These are phyloP conservation scores for Dryomyza anilis DNA, from an alignment of 2,888 invertebrate species.

Conservation along the genomic window DNA sequence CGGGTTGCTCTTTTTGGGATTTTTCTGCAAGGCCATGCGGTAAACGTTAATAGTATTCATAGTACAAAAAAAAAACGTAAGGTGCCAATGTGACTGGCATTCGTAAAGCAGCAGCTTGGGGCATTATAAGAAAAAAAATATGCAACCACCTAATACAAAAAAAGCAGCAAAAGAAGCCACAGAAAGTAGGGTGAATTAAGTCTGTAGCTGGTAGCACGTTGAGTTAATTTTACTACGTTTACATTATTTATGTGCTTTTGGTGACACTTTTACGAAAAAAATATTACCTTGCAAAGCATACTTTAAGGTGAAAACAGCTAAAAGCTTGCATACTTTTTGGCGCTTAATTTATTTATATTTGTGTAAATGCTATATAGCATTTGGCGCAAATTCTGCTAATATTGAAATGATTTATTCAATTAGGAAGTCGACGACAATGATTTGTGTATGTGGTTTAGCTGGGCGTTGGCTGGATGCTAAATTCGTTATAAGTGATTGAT, in stretches of 20 bases:
- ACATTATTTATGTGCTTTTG: slow-evolving; percentile 30
- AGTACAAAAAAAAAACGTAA: not conserved
- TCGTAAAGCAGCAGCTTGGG: too few relatives aligned
- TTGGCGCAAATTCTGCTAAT: not conserved
- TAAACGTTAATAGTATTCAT: not conserved
- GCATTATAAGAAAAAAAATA: too few relatives aligned
- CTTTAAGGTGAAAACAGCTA: not conserved
- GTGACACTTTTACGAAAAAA: not conserved
- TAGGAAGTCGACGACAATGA: not conserved
- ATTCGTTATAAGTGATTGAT: not conserved
- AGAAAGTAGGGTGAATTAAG: not conserved
- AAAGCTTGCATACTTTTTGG: slow-evolving; percentile 18
- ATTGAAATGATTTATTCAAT: slow-evolving; percentile 23
- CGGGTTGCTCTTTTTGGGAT: too few relatives aligned
- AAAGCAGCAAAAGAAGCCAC: too few relatives aligned
- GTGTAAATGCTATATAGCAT: not conserved
- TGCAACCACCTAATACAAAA: too few relatives aligned
- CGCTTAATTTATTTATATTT: not conserved
- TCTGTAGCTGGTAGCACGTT: not conserved
- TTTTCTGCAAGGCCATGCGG: not conserved
- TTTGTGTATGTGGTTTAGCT: not conserved
- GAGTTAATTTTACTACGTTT: slow-evolving; percentile 28
- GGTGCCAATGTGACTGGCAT: too few relatives aligned
- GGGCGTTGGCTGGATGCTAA: not conserved
- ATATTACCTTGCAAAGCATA: not conserved